A percentile compares a stretch with the other conserved stretches of the same genome.
Evolutionary conservation across 2,797 vertebrate species (phyloP).

Genomic region (Scleropages formosus): DNA sequence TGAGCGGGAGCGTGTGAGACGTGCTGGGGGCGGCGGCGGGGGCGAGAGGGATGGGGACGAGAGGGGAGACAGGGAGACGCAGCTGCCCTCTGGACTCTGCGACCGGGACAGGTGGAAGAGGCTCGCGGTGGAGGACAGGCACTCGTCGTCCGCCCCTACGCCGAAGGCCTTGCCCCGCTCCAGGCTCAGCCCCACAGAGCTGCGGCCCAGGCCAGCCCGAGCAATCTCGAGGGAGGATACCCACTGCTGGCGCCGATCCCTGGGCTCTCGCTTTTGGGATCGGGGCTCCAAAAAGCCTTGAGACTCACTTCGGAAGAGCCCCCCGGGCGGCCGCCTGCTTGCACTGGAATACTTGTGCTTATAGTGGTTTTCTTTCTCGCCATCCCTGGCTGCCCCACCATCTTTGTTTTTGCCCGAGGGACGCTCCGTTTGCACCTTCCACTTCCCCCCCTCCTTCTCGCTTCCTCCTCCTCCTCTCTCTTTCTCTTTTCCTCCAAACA

Average conservation of each 20-base stretch:
- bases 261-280: slow-evolving; percentile 53
- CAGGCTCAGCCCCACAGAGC: slow-evolving; percentile 38
- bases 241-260: slow-evolving; percentile 64
- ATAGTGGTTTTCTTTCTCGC: slow-evolving; percentile 53
- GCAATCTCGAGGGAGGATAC: slow-evolving; percentile 76
- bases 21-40: slow-evolving; percentile 56
- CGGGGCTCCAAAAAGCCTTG: slow-evolving; percentile 68
- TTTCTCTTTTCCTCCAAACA: slow-evolving; percentile 65
- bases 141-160: slow-evolving; percentile 52
- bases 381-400: slow-evolving; percentile 49
- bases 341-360: slow-evolving; percentile 62
- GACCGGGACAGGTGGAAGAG: slow-evolving; percentile 72
- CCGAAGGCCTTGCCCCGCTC: slow-evolving; percentile 53
- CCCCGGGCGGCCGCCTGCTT: slow-evolving; percentile 64
- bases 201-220: slow-evolving; percentile 45
- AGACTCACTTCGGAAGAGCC: slow-evolving; percentile 72
- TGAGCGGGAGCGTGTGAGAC: slow-evolving; percentile 72
- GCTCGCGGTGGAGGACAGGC: slow-evolving; percentile 70
- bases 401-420: slow-evolving; percentile 53
- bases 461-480: slow-evolving; percentile 36
- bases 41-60: slow-evolving; percentile 74
- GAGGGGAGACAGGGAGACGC: slow-evolving; percentile 65
- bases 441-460: slow-evolving; percentile 61
- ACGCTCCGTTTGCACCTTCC: slow-evolving; percentile 57
- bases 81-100: slow-evolving; percentile 72